A percentile compares a stretch with the other conserved stretches of the same genome.
phyloP scores from a whole-genome alignment of 2,113 vertebrate genomes.

The Furnarius figulus region DNA sequence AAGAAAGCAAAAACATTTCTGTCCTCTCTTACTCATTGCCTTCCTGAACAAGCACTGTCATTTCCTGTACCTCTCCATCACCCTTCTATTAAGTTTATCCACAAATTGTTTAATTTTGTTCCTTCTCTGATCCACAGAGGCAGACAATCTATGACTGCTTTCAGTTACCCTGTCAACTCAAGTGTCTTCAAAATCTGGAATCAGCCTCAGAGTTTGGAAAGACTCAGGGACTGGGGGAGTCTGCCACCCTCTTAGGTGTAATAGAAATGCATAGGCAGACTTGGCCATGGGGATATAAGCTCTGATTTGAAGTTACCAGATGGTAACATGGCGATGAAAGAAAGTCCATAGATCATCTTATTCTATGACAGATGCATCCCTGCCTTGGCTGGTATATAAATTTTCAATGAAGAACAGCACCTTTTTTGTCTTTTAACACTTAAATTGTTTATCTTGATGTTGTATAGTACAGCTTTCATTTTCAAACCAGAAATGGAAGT shows the following conservation, averaged over 20 bases:
- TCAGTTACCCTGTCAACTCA: not conserved
- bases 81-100: not conserved
- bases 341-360: not conserved
- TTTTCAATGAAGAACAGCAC: not conserved
- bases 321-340: not conserved
- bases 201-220: not conserved
- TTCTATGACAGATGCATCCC: not conserved
- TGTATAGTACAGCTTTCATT: not conserved
- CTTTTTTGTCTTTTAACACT: not conserved
- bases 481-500: not conserved
- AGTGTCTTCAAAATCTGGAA: not conserved
- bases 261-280: not conserved
- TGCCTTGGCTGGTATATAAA: not conserved
- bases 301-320: not conserved
- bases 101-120: not conserved
- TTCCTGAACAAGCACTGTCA: not conserved
- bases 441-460: not conserved
- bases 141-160: not conserved
- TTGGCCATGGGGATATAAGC: accelerated
- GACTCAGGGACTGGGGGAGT: not conserved
- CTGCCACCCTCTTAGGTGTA: not conserved
- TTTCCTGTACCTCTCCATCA: not conserved
- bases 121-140: not conserved
- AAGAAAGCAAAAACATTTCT: not conserved
- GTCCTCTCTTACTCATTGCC: not conserved